Evolutionary conservation across 2,797 vertebrate genomes (phyloP), one percentile per base, ranked within the genome.

Genomic region (Distichodus sexfasciatus): DNA sequence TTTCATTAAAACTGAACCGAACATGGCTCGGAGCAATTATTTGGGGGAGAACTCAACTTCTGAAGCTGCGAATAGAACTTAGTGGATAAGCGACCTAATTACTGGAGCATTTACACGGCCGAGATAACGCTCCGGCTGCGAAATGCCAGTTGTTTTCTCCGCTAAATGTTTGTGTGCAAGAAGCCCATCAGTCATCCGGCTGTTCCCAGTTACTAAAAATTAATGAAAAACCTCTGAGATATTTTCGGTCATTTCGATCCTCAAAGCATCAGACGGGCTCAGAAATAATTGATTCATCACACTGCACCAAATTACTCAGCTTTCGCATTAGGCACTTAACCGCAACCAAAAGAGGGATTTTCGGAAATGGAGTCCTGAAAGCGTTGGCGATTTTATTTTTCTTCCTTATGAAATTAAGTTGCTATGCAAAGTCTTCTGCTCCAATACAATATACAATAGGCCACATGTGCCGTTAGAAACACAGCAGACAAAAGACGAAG

Each of bases 191-290:
- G 35, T 23, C 24, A 36, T 15, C 17, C 36, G 14, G 21, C 24
- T n/a, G 24, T 71, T 71, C 55, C 53, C 6, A 36, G 38, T 55
- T 62, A 14, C 35, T 46, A 54, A 70, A 70, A 54, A 61, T 69
- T 69, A 68, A 70, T 62, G 36, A 62, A 70, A 70, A 62, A 69
- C 9, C 59, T 63, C 15, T 19, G 21, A 64, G 12, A 14, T 71
- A 31, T 71, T 57, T 64, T 50, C 24, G 31, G 41, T 64, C 61
- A 58, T 57, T 53, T 53, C 14, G 4, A 28, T 36, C 31, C 48
- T 48, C 38, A 72, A 59, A 60, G 44, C 46, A 59, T 66, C 19
- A 4, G 36, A 51, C 38, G 14, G 54, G 35, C 61, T 68, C 19
- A 6, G 43, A 58, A 44, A 71, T 71, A 15, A 57, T 44, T 65